Evolutionary conservation across 2,113 vertebrate species (phyloP).

Genomic region (Semicossyphus pulcher): DNA sequence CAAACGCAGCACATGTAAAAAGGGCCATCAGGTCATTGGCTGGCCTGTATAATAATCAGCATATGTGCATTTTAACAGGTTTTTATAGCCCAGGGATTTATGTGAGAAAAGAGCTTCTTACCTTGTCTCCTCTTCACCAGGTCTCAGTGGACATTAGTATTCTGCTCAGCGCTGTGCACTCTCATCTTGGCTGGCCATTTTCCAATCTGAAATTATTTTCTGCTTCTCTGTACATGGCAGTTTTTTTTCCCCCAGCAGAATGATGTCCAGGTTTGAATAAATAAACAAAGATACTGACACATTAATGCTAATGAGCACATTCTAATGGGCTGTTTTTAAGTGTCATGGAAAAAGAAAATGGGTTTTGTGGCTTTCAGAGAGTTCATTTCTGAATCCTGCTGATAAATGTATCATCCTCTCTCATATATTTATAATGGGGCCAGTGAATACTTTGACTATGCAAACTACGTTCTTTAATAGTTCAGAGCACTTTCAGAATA

Average conservation of each 20-base stretch:
- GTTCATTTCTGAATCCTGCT: constrained; percentile 3
- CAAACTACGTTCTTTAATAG: background rate
- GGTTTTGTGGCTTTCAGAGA: constrained; percentile 3
- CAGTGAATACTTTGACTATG: background rate
- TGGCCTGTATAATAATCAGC: background rate
- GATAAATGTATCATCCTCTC: background rate
- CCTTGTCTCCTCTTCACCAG: background rate
- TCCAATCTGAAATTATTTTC: constrained; percentile 25
- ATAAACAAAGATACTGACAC: constrained; percentile 15
- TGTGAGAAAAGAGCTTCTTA: background rate
- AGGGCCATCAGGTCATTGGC: background rate
- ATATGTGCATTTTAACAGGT: constrained; percentile 21
- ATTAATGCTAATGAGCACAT: constrained; percentile 18
- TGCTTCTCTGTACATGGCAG: background rate
- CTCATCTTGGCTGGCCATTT: constrained; percentile 29
- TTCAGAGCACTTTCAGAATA: background rate
- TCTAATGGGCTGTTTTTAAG: background rate
- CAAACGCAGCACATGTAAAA: background rate
- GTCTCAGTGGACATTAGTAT: constrained; percentile 28
- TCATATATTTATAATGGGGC: background rate
- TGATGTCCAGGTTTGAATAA: constrained; percentile 14
- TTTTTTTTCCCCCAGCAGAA: constrained; percentile 15
- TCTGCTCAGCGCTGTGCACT: constrained; percentile 8
- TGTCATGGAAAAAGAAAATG: background rate
- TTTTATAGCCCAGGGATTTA: constrained; percentile 5